Evolutionary conservation across 1,140 invertebrate species (phyloP).

Genomic region (Dendroctonus ponderosae): DNA sequence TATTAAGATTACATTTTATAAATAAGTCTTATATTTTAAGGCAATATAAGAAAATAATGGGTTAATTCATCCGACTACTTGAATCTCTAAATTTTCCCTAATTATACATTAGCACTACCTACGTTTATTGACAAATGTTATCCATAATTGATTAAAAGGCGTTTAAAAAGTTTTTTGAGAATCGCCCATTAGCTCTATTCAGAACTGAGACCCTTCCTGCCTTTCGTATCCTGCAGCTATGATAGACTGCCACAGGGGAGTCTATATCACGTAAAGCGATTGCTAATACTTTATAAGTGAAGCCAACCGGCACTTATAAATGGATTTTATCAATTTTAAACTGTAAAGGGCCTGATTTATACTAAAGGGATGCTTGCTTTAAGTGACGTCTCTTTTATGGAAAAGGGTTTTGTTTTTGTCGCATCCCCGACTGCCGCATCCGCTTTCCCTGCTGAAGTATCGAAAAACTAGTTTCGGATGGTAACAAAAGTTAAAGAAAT

Average conservation of each 20-base stretch:
- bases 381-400: conserved; percentile 16
- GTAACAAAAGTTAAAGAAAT: too few relatives aligned
- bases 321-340: conserved; percentile 53
- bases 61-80: too few relatives aligned
- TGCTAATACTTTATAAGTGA: conserved; percentile 51
- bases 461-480: too few relatives aligned
- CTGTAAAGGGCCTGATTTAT: conserved; percentile 44
- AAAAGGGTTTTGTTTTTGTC: conserved; percentile 16
- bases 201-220: conserved; percentile 14
- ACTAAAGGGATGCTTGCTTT: conserved; percentile 22
- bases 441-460: too few relatives aligned
- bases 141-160: too few relatives aligned
- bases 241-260: conserved; percentile 45
- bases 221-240: conserved; percentile 32
- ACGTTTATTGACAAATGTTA: conserved; percentile 1
- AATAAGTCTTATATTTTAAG: too few relatives aligned
- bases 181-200: not conserved
- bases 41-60: too few relatives aligned
- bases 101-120: not conserved
- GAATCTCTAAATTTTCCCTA: too few relatives aligned
- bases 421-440: not conserved
- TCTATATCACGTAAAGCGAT: conserved; percentile 49
- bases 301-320: conserved; percentile 51
- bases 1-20: too few relatives aligned
- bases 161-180: conserved; percentile 1